Percentiles rank a stretch among this genome's conserved stretches.
These are phyloP conservation scores for Leiothrix lutea DNA, from an alignment of 2,113 vertebrate species.

Conservation along the genomic window DNA sequence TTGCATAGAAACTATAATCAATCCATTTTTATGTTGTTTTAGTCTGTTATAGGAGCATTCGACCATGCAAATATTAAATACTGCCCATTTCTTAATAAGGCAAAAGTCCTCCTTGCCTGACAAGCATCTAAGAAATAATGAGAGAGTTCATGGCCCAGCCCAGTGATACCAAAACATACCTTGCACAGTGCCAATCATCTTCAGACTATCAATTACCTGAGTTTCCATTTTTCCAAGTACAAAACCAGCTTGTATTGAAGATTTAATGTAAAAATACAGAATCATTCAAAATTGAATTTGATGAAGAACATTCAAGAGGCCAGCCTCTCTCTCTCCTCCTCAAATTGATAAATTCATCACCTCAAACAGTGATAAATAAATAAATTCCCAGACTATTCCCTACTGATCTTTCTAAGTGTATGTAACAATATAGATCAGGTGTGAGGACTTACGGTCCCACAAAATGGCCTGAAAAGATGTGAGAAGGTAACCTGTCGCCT, in stretches of 20 bases:
- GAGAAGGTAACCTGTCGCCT: constrained; percentile 29
- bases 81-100: neutral
- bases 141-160: neutral
- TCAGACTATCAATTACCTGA: neutral
- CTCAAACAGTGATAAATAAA: constrained; percentile 40
- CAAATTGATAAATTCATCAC: constrained; percentile 9
- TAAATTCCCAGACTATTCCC: constrained; percentile 36
- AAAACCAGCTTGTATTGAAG: neutral
- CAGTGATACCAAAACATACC: neutral
- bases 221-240: neutral
- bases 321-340: neutral
- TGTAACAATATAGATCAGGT: constrained; percentile 52
- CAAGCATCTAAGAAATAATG: neutral
- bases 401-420: constrained; percentile 38
- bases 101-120: neutral
- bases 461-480: constrained; percentile 21
- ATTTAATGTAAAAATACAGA: neutral
- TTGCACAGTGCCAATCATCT: neutral
- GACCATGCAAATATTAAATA: neutral
- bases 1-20: neutral
- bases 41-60: neutral
- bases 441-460: constrained; percentile 32
- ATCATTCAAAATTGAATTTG: neutral
- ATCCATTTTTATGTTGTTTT: neutral
- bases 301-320: neutral